Base-by-base conservation (phyloP, 2,888 invertebrate genomes). In the Stegana nigrithorax region DNA sequence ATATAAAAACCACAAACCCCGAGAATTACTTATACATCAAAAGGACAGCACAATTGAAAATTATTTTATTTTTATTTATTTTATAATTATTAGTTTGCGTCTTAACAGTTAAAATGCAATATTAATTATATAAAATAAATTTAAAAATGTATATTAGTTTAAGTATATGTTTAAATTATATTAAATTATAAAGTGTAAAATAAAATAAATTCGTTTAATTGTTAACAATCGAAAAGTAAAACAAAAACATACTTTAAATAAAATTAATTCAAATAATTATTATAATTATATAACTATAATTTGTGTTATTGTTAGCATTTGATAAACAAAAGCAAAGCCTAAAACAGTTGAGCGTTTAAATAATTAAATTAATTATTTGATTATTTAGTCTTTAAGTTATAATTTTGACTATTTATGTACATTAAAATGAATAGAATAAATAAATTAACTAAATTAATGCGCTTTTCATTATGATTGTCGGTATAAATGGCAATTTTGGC, bases 41-140 rank as follows among this genome's bases (percentile, higher is more conserved):
- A n/a, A n/a, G n/a, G n/a, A n/a, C n/a, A n/a, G n/a, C n/a, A n/a
- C 45, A 58, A 69, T 61, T 64, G 62, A 66, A 64, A 67, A 60
- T 61, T 65, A 66, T 61, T 60, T 63, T 65, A 74, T 53, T 59
- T 64, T 36, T 67, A 62, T 59, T 66, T 62, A 72, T 66, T n/a
- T 73, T 78, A 76, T 74, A 78, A 75, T 78, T 67, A 64, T 67
- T 61, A 59, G 19, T 25, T 65, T 65, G 66, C 62, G 27, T 62
- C 12, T 29, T 21, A 62, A 32, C 25, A 19, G 26, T 32, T 14
- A 23, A 14, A 42, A 26, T 27, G 64, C 67, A 57, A 53, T 59
- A 64, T 62, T 68, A 51, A 27, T 61, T 58, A 62, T 68, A 68
- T 68, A 68, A 68, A 68, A 66, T 68, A 68, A 50, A 66, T 62